Base-by-base conservation (phyloP, 2,888 invertebrate genomes). In the Troilus luridus region DNA sequence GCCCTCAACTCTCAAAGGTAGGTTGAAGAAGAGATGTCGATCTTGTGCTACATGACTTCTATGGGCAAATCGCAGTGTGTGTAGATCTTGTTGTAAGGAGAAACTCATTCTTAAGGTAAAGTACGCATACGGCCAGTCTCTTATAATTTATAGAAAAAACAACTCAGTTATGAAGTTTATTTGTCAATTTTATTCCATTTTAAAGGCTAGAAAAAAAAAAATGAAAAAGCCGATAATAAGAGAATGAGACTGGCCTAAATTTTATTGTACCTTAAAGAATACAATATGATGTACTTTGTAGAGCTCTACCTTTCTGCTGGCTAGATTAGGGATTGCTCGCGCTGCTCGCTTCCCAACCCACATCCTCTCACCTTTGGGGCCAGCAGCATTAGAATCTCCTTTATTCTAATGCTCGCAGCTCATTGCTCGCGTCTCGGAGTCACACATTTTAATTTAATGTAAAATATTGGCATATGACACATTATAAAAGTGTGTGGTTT, bases 101-200 rank as follows among this genome's bases (percentile, higher is more conserved):
- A 90, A 90, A 62, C 90, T 60, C 90, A 90, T 90, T 90, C 88
- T 90, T 90, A 90, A 90, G 90, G 90, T 90, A 90, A 90, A 90
- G 90, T 90, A 90, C 90, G 58, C 85, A 88, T 60, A 88, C 72
- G 90, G 90, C 90, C 90, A 88, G 90, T 90, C 90, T 90, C 90
- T 90, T 90, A 60, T 27, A 88, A 88, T 41, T 81, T 88, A 88
- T 58, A 19, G 0, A 89, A 90, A 90, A 90, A 89, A 90, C 85
- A 90, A 88, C 54, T 54, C 81, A 17, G 81, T 90, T 24, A 89
- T 67, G 67, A 89, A 89, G 89, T 67, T 56, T 88, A 85, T 90
- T 90, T 60, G 62, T 85, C 72, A 59, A 81, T 81, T 60, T 81
- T 58, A 27, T 90, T 24, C 59, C 12, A 56, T 81, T 90, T n/a